Evolutionary conservation across 2,888 invertebrate genomes (phyloP), one percentile per base, ranked within the genome.

Genomic region (Physocephala rufipes): DNA sequence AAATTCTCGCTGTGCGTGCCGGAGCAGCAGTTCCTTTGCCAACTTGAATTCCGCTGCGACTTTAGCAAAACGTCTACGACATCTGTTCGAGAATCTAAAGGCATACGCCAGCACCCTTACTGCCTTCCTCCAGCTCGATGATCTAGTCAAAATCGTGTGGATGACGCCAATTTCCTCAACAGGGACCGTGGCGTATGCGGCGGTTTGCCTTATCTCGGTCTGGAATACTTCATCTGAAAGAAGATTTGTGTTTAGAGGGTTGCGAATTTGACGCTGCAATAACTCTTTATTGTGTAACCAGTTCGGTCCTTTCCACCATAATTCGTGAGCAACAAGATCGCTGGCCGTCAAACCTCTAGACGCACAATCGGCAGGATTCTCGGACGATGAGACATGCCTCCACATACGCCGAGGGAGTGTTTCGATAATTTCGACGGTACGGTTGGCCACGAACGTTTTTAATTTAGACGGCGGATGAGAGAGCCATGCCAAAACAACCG

Each of bases 401-500:
- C 49, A 49, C 3, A 49, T 49, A 49, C 19, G 7, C 2, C 49
- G 49, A 5, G 49, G 19, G n/a, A 49, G 7, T n/a, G 49, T 49
- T 3, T 49, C 12, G 5, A 49, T 4, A 3, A 49, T 49, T 49
- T 49, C 49, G 12, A n/a, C 49, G 7, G 49, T 49, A 12, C 59
- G 12, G 24, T 59, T 59, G 12, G 30, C 75, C 7, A 78, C 75
- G 64, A 77, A 79, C 1, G 77, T 77, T 71, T 78, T 77, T 75
- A 76, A 80, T 16, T 68, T 75, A 2, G 71, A 59, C 15, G 75
- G 71, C 2, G 71, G 73, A 12, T 74, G 73, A n/a, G 75, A 72
- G 1, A 78, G 49, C 78, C 78, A 80, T 15, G 74, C 59, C 12
- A 79, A 58, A 1, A 76, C 76, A 13, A 80, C 51, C 24, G 58